Base-by-base conservation (phyloP, 2,797 vertebrate species). In the Fistularia commersonii region DNA sequence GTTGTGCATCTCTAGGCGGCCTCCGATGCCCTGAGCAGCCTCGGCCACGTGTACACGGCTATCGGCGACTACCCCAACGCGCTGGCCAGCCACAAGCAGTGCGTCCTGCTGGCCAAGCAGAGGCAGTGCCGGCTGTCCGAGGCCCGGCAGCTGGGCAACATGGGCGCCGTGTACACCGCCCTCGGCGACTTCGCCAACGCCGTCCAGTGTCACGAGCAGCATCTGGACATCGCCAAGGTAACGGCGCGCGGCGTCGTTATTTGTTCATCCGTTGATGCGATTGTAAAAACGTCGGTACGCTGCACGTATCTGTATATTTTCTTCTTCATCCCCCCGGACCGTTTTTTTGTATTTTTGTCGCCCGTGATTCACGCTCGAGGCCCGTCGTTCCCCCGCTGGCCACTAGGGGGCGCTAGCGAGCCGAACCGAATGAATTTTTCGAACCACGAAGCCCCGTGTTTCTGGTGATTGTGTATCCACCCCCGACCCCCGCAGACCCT, bases 51-150 rank as follows among this genome's bases (percentile, higher is more conserved):
- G 60, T 99, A 99, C 90, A 96, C 95, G 0, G 91, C 96, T 50
- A 97, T 99, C 4, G 96, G 96, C 0, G 96, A 99, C 88, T 98
- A 94, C 66, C 96, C 96, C 47, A 99, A 98, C 0, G 92, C 96
- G 0, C 86, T 99, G 82, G 95, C 95, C 5, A 98, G 96, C 81
- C 96, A 99, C 76, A 97, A 97, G 41, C 96, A 99, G 87, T 99
- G 96, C 0, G 95, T 97, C 11, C 91, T 98, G 59, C 73, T 98
- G 1, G 95, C 96, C 32, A 92, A 92, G 51, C 96, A 98, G 67
- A 94, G 89, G 74, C 93, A 94, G 71, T 93, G 96, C 11, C 93
- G 90, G 82, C 92, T 98, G 11, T 92, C 93, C 0, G 96, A 98
- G 79, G 96, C 96, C 0, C 92, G 96, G 8, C 95, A 99, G 79